Evolutionary conservation across 2,113 vertebrate species (phyloP).

Genomic region (Megaleporinus macrocephalus): DNA sequence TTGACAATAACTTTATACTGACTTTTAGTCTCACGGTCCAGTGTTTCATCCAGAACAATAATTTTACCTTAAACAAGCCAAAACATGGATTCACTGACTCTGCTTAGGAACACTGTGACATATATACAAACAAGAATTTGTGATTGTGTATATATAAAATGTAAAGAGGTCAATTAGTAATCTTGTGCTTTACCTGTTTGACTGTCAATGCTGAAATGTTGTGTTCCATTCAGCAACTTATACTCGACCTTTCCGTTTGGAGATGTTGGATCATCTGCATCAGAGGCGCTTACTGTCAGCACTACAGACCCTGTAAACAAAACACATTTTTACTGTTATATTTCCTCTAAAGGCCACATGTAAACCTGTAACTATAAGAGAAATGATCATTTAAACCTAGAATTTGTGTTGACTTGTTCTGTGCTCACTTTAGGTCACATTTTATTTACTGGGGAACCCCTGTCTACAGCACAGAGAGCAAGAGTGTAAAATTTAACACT

Average conservation of each 20-base stretch:
- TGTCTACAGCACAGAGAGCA: too few relatives aligned
- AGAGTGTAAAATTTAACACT: too few relatives aligned
- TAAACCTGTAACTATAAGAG: too few relatives aligned
- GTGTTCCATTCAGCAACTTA: constrained; percentile 72
- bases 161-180: too few relatives aligned
- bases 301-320: constrained; percentile 80
- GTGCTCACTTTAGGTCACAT: too few relatives aligned
- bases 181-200: constrained; percentile 74
- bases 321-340: neutral
- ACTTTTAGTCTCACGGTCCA: constrained; percentile 86
- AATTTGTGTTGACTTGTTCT: too few relatives aligned
- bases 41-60: constrained; percentile 68
- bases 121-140: too few relatives aligned
- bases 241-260: constrained; percentile 84
- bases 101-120: neutral
- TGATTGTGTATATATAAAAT: neutral
- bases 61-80: constrained; percentile 72
- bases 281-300: constrained; percentile 82
- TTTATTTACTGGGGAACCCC: too few relatives aligned
- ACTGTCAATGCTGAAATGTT: constrained; percentile 83
- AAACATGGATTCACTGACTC: neutral
- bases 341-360: too few relatives aligned
- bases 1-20: constrained; percentile 83
- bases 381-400: too few relatives aligned
- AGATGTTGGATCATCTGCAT: constrained; percentile 88